Conservation (phyloP, 2,797 vertebrate species). For the Poecilia wingei region DNA sequence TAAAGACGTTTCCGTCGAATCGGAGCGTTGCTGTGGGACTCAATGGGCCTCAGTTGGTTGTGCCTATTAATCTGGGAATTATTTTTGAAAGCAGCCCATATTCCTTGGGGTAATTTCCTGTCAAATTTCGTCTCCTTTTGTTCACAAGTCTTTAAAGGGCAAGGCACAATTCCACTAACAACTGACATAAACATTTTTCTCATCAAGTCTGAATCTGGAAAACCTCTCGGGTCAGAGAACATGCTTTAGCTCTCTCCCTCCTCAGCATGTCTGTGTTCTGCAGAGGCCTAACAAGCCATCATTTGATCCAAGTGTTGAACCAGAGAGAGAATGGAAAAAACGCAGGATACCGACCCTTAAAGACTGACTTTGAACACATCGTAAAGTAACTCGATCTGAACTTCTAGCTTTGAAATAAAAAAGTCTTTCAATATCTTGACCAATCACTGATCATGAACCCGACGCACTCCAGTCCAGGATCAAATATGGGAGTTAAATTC, state of each 20-base stretch:
- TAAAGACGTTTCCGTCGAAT: background rate
- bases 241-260: too few relatives aligned
- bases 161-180: background rate
- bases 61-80: background rate
- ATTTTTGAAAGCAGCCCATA: background rate
- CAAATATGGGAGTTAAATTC: background rate
- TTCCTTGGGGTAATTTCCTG: background rate
- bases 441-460: too few relatives aligned
- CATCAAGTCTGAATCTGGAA: background rate
- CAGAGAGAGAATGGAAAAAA: background rate
- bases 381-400: too few relatives aligned
- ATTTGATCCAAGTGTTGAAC: background rate
- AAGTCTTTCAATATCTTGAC: too few relatives aligned
- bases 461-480: background rate
- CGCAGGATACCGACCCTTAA: background rate
- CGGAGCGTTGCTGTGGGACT: background rate
- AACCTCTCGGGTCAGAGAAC: background rate
- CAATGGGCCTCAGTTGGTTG: too few relatives aligned
- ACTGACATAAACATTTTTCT: background rate
- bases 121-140: background rate
- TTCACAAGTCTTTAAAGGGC: background rate
- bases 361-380: background rate
- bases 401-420: too few relatives aligned
- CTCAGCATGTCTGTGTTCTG: background rate
- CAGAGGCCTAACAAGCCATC: background rate